phyloP scores from a whole-genome alignment of 1,140 invertebrate genomes.

The Homarus americanus region DNA sequence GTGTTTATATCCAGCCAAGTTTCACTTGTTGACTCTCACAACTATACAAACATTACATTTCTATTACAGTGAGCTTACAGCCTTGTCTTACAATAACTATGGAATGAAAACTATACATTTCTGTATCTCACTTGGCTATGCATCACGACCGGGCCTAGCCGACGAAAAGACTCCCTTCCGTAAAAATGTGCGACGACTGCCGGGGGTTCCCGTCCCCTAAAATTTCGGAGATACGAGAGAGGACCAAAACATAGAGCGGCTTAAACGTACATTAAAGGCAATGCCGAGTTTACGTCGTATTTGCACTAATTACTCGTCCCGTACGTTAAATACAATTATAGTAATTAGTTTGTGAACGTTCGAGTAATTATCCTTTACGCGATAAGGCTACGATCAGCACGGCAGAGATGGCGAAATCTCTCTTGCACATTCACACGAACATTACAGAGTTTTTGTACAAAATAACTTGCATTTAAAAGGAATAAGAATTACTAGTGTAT shows the following conservation, averaged over 20 bases:
- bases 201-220: too few species aligned
- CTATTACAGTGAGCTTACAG: too few species aligned
- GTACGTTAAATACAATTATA: conserved; percentile 14
- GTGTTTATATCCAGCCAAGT: not conserved
- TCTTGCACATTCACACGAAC: conserved; percentile 16
- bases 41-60: too few species aligned
- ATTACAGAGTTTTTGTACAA: not conserved
- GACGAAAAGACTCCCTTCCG: not conserved
- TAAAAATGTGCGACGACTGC: not conserved
- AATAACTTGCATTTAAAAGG: not conserved
- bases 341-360: conserved; percentile 55
- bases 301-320: conserved; percentile 25
- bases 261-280: conserved; percentile 51
- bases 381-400: conserved; percentile 62
- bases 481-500: not conserved
- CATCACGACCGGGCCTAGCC: conserved; percentile 14
- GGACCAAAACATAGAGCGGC: not conserved
- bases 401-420: conserved; percentile 37
- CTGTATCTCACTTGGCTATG: conserved; percentile 26
- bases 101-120: not conserved
- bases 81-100: too few species aligned
- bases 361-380: conserved; percentile 48
- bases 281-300: conserved; percentile 32
- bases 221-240: not conserved
- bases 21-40: too few species aligned